Conservation (phyloP, 2,797 vertebrate genomes). For the Caiman crocodilus region DNA sequence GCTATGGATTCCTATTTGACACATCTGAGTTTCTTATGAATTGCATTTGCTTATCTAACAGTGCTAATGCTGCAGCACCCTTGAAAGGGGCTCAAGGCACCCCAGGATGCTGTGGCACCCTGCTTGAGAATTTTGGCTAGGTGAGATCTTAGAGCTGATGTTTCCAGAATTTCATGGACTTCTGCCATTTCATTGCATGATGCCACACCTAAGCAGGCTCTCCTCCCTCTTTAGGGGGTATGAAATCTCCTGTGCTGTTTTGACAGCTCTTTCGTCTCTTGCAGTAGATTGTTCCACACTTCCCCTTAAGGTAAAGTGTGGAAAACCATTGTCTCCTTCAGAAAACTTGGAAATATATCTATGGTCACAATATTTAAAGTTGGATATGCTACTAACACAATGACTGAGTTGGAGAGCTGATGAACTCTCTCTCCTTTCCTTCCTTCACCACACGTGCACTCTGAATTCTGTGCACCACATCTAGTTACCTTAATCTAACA, state of each 20-base stretch:
- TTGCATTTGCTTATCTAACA: no score
- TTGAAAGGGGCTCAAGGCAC: no score
- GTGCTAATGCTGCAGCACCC: no score
- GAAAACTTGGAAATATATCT: not conserved
- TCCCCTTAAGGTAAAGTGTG: not conserved
- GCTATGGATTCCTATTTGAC: no score
- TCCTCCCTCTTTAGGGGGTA: not conserved
- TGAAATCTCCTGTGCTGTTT: not conserved
- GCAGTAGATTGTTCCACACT: not conserved
- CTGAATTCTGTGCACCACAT: no score
- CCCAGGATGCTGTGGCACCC: no score
- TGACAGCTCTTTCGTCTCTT: not conserved
- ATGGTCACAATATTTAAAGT: not conserved
- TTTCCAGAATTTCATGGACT: not conserved
- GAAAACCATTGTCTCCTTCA: not conserved
- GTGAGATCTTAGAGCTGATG: not conserved
- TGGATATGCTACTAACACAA: not conserved
- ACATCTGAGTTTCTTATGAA: no score
- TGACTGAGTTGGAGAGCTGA: not conserved
- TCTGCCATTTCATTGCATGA: fast-evolving
- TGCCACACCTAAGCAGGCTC: not conserved
- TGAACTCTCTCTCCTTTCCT: no score
- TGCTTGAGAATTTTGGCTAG: no score
- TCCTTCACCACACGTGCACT: no score
- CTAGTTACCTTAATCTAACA: no score